These are phyloP conservation scores for Brachyptera putata DNA, from an alignment of 2,888 invertebrate species.

Conservation along the genomic window DNA sequence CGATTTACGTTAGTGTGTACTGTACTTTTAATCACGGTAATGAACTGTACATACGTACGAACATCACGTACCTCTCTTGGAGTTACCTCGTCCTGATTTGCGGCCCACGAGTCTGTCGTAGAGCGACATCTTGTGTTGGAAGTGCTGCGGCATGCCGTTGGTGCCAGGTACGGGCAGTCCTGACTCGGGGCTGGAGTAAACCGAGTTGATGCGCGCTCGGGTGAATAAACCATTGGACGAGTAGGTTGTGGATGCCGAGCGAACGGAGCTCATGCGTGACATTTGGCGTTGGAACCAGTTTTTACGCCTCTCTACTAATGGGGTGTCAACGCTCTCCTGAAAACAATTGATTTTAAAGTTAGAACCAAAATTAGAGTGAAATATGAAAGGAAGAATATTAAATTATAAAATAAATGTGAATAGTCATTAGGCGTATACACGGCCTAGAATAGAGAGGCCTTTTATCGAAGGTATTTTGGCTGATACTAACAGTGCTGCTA, in stretches of 20 bases:
- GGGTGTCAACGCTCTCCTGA: conserved; percentile 86
- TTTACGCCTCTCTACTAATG: conserved; percentile 77
- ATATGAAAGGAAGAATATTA: no score
- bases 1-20: no score
- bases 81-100: conserved; percentile 67
- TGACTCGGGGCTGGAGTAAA: conserved; percentile 56
- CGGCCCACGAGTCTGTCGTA: conserved; percentile 80
- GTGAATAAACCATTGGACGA: conserved; percentile 73
- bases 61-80: conserved; percentile 37
- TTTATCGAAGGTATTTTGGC: no score
- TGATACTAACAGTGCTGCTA: no score
- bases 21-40: no score
- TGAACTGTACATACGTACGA: no score
- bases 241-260: conserved; percentile 81
- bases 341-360: conserved; percentile 38
- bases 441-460: no score
- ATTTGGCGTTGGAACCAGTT: conserved; percentile 86
- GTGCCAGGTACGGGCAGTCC: conserved; percentile 34
- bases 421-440: no score
- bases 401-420: no score
- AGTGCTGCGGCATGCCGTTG: conserved; percentile 35
- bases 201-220: conserved; percentile 73
- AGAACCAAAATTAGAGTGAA: no score
- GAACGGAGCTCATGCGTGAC: conserved; percentile 78
- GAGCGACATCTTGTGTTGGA: conserved; percentile 68